phyloP scores from a whole-genome alignment of 2,113 vertebrate species.

The Bucco capensis region DNA sequence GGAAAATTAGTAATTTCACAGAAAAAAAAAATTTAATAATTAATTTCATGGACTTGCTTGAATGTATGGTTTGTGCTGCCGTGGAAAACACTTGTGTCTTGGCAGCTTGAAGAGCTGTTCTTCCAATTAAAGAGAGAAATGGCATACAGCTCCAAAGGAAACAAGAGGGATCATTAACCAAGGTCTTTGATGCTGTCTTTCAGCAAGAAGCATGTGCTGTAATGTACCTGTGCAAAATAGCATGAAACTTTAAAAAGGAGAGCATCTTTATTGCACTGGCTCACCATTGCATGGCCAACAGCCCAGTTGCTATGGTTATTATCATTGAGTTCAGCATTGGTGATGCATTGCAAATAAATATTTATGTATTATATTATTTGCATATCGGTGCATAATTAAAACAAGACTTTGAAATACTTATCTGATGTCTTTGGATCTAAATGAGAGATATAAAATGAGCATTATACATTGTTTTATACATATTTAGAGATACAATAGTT shows the following conservation, averaged over 20 bases:
- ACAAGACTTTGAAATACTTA: background rate
- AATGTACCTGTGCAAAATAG: background rate
- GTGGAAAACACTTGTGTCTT: background rate
- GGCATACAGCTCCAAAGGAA: background rate
- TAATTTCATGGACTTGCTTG: background rate
- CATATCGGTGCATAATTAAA: background rate
- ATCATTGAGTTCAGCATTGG: background rate
- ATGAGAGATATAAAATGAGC: background rate
- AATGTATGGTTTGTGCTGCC: background rate
- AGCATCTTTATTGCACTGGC: background rate
- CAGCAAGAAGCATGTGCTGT: background rate
- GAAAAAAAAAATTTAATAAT: background rate
- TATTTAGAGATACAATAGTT: background rate
- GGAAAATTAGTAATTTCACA: background rate
- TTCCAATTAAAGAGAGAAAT: background rate
- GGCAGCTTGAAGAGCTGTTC: background rate
- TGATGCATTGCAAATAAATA: background rate
- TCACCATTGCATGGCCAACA: background rate
- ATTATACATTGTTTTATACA: background rate
- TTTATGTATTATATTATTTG: background rate
- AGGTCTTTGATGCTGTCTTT: background rate
- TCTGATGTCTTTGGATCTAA: background rate
- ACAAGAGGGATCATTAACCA: background rate
- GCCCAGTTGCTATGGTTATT: background rate
- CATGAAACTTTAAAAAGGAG: background rate